A percentile compares a stretch with the other conserved stretches of the same genome.
These are phyloP conservation scores for Exephanes ischioxanthus DNA, from an alignment of 2,888 invertebrate genomes.

Conservation along the genomic window DNA sequence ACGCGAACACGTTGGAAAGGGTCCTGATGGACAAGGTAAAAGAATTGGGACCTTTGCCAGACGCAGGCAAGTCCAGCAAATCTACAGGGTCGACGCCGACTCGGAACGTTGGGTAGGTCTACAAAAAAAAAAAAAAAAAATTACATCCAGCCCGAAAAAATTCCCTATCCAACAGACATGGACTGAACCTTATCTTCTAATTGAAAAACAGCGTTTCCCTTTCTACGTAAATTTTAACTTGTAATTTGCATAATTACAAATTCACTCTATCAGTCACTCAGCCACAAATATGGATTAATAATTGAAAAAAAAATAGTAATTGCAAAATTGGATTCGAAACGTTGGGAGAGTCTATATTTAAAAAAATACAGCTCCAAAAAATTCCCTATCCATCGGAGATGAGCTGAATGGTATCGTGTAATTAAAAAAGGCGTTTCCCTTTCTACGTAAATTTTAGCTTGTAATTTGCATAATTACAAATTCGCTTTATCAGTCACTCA, in stretches of 20 bases:
- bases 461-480: too few species aligned
- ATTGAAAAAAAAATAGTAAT: background rate
- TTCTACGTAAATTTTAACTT: background rate
- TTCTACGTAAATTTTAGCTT: too few species aligned
- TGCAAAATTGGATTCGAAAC: slow-evolving; percentile 57
- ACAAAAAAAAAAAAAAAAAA: slow-evolving; percentile 30
- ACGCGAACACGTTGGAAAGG: slow-evolving; percentile 95
- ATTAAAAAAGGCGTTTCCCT: too few species aligned
- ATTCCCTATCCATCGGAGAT: too few species aligned
- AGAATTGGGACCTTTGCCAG: slow-evolving; percentile 89
- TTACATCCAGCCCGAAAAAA: background rate
- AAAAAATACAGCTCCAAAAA: background rate
- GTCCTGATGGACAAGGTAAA: slow-evolving; percentile 93
- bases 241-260: background rate
- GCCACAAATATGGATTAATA: too few species aligned
- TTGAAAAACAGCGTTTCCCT: background rate
- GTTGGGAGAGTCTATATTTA: slow-evolving; percentile 83
- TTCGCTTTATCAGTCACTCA: background rate
- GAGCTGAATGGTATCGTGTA: too few species aligned
- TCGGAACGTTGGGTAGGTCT: slow-evolving; percentile 84
- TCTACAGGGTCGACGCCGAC: slow-evolving; percentile 81
- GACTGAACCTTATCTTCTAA: too few species aligned
- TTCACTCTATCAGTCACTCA: too few species aligned
- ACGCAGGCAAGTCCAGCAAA: slow-evolving; percentile 78
- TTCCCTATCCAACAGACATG: background rate